Evolutionary conservation across 2,113 vertebrate species (phyloP), one percentile per base, ranked within the genome.

Genomic region (Hydropotes inermis): DNA sequence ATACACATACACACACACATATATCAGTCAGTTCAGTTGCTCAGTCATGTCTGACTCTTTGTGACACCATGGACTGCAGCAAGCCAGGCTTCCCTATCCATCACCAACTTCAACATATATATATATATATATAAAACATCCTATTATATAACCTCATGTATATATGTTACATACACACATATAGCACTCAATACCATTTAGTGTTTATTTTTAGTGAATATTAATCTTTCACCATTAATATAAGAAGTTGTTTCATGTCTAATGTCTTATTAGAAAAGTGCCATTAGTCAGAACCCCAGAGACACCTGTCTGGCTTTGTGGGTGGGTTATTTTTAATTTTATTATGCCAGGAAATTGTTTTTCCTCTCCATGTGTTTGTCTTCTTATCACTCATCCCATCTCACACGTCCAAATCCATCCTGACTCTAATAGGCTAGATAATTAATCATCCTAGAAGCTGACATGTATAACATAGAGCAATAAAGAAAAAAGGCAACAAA

Each of bases 311-410:
- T 90, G 81, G 39, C 27, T 95, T 95, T 91, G 61, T 1, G 13
- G 33, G 47, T 61, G 28, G 52, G 27, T 88, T 36, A 55, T 81
- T 97, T 91, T 96, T 90, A 67, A 96, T 97, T 93, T 64, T 67
- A 88, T 92, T 95, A 88, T 50, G 50, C 58, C 84, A 97, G 97
- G 97, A 97, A 96, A 94, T 92, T 97, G 70, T 57, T 85, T 91
- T 94, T 76, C 45, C 81, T 98, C 45, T 61, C 27, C 55, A 79
- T 45, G 28, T 70, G 36, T 96, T 95, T 89, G 58, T 95, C 25
- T 52, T 83, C 79, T 87, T 93, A 91, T 92, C 97, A 81, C 54
- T 82, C 89, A 83, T 91, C 33, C 61, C 50, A 82, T 93, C 79
- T 81, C 76, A 55, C 10, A n/a, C 39, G 87, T 97, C 74, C 79